Percentiles rank a stretch among this genome's conserved stretches.
Conservation (phyloP, 2,888 invertebrate genomes). For the Yponomeuta evonymella region DNA sequence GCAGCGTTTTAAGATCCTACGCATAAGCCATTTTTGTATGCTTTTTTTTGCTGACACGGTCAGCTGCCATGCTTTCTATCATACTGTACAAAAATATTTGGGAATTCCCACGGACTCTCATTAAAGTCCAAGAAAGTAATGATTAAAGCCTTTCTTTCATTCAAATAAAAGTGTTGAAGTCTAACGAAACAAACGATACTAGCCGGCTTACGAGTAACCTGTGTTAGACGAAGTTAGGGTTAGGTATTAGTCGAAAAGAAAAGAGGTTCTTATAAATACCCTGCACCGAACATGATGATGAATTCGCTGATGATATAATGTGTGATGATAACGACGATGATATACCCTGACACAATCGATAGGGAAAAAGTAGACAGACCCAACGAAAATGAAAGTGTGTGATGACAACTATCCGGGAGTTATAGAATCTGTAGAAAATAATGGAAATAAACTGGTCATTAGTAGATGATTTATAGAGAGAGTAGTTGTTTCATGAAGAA, state of each 20-base stretch:
- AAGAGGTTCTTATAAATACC: not conserved
- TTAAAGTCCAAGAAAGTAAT: no score
- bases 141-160: no score
- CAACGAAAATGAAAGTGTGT: not conserved
- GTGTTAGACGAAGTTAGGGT: not conserved
- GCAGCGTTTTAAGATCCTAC: no score
- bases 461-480: not conserved
- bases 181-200: no score
- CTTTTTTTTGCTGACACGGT: no score
- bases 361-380: not conserved
- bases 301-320: not conserved
- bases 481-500: not conserved
- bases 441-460: not conserved
- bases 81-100: no score
- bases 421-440: not conserved
- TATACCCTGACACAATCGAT: not conserved
- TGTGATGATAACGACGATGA: not conserved
- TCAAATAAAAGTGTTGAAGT: no score
- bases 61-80: no score
- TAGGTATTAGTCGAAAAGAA: conserved; percentile 1
- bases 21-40: no score
- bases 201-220: not conserved
- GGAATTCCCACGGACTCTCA: no score
- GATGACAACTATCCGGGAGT: not conserved
- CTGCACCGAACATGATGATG: not conserved